Evolutionary conservation across 2,888 invertebrate species (phyloP).

Genomic region (Ochropacha duplaris): DNA sequence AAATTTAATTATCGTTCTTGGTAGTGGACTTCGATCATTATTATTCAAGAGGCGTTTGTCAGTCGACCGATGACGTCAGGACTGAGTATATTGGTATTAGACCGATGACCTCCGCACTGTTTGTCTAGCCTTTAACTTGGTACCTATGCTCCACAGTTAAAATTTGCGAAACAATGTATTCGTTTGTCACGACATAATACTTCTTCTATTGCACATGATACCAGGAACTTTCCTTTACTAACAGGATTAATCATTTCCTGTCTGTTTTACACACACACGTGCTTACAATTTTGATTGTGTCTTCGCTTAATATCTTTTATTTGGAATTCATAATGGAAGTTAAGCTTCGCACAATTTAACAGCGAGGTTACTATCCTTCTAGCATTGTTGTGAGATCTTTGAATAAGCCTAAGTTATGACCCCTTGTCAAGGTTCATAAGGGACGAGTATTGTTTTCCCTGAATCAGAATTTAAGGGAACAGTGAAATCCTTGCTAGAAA

Average conservation of each 20-base stretch:
- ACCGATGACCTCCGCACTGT: slow-evolving; percentile 67
- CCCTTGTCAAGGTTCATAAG: slow-evolving; percentile 39
- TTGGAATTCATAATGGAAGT: not conserved
- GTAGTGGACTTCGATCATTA: slow-evolving; percentile 63
- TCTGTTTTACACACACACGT: not conserved
- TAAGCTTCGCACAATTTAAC: not conserved
- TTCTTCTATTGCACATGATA: not conserved
- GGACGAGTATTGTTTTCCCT: slow-evolving; percentile 50
- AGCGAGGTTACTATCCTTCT: not conserved
- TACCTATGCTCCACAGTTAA: slow-evolving; percentile 17
- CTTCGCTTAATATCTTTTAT: not conserved
- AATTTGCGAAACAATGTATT: slow-evolving; percentile 19
- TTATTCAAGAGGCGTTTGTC: slow-evolving; percentile 73
- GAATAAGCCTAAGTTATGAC: slow-evolving; percentile 39
- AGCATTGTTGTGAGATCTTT: slow-evolving; percentile 20
- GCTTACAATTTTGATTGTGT: not conserved
- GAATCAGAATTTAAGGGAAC: slow-evolving; percentile 51
- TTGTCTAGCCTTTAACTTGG: slow-evolving; percentile 40
- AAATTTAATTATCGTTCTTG: slow-evolving; percentile 75
- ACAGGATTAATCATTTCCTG: not conserved
- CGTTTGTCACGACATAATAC: not conserved
- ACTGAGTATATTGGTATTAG: slow-evolving; percentile 55
- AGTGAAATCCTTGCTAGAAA: slow-evolving; percentile 57
- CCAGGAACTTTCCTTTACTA: not conserved
- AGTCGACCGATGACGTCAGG: slow-evolving; percentile 71